These are phyloP conservation scores for Drosophila dives DNA, from an alignment of 2,888 invertebrate species.

Conservation along the genomic window DNA sequence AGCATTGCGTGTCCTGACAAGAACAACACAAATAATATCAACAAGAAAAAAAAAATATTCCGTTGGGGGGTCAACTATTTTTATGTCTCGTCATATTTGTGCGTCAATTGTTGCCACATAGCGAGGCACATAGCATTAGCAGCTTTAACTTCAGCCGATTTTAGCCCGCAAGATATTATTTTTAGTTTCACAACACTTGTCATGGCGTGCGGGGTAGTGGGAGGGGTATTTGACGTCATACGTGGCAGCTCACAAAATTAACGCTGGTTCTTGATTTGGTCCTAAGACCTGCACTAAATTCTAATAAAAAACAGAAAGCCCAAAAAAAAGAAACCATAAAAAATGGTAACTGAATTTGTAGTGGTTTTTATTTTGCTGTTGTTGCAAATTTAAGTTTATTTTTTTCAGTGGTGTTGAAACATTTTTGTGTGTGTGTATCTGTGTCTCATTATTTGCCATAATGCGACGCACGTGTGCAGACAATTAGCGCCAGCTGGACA, in stretches of 20 bases:
- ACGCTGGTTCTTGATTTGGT: conserved; percentile 13
- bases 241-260: conserved; percentile 34
- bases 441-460: conserved; percentile 49
- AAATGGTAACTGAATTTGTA: conserved; percentile 23
- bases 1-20: conserved; percentile 48
- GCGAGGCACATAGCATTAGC: conserved; percentile 37
- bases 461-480: conserved; percentile 62
- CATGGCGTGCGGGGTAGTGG: background rate
- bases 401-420: conserved; percentile 3
- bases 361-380: background rate
- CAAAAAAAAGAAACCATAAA: conserved; percentile 11
- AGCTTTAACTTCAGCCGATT: conserved; percentile 35
- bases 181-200: conserved; percentile 31
- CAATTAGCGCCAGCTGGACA: conserved; percentile 73
- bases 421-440: conserved; percentile 10
- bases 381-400: conserved; percentile 44
- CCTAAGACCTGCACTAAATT: conserved; percentile 48
- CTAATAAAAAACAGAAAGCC: conserved; percentile 44
- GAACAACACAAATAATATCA: background rate
- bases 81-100: conserved; percentile 32
- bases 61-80: conserved; percentile 32
- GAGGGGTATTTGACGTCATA: conserved; percentile 46
- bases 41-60: background rate
- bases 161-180: conserved; percentile 24
- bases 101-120: conserved; percentile 43